Base-by-base conservation (phyloP, 92 coral and sea anemone genomes). In the Blastomussa wellsi region DNA sequence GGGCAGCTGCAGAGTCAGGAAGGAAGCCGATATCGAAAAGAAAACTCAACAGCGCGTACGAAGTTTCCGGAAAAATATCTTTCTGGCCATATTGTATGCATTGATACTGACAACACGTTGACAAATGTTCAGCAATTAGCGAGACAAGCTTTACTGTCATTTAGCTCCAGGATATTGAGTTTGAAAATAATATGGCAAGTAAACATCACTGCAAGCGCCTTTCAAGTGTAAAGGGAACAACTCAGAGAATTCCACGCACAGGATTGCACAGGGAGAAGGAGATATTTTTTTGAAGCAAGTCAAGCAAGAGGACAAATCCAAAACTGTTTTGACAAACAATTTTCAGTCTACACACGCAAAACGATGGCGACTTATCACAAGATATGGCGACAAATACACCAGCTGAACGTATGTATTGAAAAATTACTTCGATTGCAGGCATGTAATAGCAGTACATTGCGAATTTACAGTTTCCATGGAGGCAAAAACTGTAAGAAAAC, bases 361-460 rank as follows among this genome's bases (percentile, higher is more conserved):
- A 70, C 75, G 12, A 82, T 82, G 86, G 68, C 86, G 53, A 60
- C 90, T 31, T 82, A 87, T 68, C 87, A 75, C 49, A 82, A 87
- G 52, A 82, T 87, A 42, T 87, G 87, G 87, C 84, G 53, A 12
- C 76, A 82, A 2, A 33, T 87, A 48, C 76, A 65, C 13, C 76
- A 74, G n/a, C 33, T 87, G 28, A 57, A 81, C 32, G 90, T 87
- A 74, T n/a, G 90, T 87, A 86, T 24, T 16, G 42, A 65, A 65
- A 80, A n/a, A 22, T 28, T 7, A 11, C 48, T 12, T 28, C 29
- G 7, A 41, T 41, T 70, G 41, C 44, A 19, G 7, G 26, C 2
- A 33, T 70, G 48, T 16, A 70, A 36, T 14, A n/a, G n/a, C n/a
- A 7, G 75, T 16, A 17, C 5, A 7, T 36, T 6, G 49, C 49